A percentile compares a stretch with the other conserved stretches of the same genome.
These are phyloP conservation scores for Mesaphorura yosii DNA, from an alignment of 1,140 invertebrate genomes.

Conservation along the genomic window DNA sequence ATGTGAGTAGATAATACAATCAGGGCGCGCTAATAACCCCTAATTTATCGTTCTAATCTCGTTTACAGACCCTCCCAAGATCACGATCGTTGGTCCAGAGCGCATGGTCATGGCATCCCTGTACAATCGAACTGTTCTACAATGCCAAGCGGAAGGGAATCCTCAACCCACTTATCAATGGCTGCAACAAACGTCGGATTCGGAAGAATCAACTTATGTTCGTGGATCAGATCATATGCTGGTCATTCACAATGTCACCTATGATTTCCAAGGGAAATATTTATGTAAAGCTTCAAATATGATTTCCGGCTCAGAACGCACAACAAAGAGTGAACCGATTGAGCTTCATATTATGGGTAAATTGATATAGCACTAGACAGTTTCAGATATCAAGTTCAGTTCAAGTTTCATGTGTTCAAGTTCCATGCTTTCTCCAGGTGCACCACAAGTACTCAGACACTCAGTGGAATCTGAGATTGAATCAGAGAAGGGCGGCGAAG, in stretches of 20 bases:
- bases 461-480: conserved; percentile 40
- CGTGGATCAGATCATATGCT: conserved; percentile 58
- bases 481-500: conserved; percentile 49
- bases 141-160: conserved; percentile 72
- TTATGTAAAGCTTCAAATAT: conserved; percentile 64
- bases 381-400: background rate
- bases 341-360: conserved; percentile 59
- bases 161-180: conserved; percentile 67
- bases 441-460: conserved; percentile 50
- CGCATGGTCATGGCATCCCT: conserved; percentile 60
- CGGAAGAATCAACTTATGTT: conserved; percentile 49
- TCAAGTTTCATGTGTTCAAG: too few species aligned
- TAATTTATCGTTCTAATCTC: too few species aligned
- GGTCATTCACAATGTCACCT: conserved; percentile 62
- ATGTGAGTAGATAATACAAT: conserved; percentile 56
- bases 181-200: conserved; percentile 48
- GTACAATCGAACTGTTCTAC: conserved; percentile 61
- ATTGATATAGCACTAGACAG: background rate
- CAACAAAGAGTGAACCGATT: conserved; percentile 53
- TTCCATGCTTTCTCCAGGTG: conserved; percentile 39
- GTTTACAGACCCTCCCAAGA: conserved; percentile 61
- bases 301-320: background rate
- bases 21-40: too few species aligned
- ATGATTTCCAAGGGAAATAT: conserved; percentile 71
- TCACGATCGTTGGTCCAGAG: conserved; percentile 68